These are phyloP conservation scores for Argyresthia albistria DNA, from an alignment of 2,888 invertebrate species.

Conservation along the genomic window DNA sequence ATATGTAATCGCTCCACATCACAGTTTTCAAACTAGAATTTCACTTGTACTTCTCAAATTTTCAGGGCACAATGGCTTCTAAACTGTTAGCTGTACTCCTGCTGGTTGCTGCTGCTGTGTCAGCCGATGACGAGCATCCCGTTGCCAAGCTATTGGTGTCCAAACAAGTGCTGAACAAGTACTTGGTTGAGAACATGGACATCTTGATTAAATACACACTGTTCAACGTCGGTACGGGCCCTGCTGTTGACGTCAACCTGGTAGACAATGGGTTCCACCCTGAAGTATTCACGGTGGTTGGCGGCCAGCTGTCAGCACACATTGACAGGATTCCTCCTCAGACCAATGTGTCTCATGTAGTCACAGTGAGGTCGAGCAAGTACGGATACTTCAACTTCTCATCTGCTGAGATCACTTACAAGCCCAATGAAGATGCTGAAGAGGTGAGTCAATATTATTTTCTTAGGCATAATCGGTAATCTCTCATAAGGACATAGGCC, in stretches of 20 bases:
- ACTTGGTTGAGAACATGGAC: conserved; percentile 96
- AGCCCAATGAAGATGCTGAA: conserved; percentile 85
- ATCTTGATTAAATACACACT: conserved; percentile 95
- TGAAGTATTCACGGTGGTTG: conserved; percentile 90
- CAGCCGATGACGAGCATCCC: conserved; percentile 78
- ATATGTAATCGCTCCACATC: neutral
- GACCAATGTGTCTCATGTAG: conserved; percentile 94
- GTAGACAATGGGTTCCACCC: conserved; percentile 94
- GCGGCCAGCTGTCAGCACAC: conserved; percentile 86
- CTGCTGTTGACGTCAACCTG: conserved; percentile 90
- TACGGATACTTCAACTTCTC: conserved; percentile 98
- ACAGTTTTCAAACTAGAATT: no score
- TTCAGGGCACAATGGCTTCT: conserved; percentile 38
- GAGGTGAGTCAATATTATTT: conserved; percentile 58
- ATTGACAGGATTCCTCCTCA: conserved; percentile 94
- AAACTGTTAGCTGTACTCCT: conserved; percentile 59
- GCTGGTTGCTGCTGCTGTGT: conserved; percentile 52
- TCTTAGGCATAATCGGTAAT: no score
- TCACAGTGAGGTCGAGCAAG: conserved; percentile 90
- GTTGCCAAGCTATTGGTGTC: conserved; percentile 89
- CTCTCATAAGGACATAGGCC: no score
- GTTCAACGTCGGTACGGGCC: conserved; percentile 92
- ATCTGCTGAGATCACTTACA: conserved; percentile 93
- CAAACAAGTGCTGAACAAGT: conserved; percentile 96
- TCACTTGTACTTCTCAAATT: neutral